Percentiles rank a stretch among this genome's conserved stretches.
Conservation (phyloP, 2,113 vertebrate species). For the Passer domesticus region DNA sequence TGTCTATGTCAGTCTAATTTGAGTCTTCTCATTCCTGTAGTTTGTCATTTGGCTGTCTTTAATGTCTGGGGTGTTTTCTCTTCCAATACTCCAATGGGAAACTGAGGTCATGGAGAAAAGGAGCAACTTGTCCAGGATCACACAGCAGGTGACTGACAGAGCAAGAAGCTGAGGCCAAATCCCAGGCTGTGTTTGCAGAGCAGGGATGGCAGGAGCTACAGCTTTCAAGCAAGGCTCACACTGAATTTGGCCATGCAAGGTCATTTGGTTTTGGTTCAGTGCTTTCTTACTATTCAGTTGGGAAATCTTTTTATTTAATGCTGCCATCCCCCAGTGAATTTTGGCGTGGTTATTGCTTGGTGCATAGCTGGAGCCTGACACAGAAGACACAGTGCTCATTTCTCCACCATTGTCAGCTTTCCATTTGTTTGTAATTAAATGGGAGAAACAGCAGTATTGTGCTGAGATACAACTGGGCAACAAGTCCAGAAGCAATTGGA, state of each 20-base stretch:
- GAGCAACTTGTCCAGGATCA: neutral
- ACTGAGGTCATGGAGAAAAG: constrained; percentile 23
- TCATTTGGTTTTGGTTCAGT: neutral
- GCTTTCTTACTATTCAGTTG: constrained; percentile 14
- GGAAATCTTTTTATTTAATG: neutral
- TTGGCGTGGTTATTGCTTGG: neutral
- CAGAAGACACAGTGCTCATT: neutral
- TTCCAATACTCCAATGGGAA: neutral
- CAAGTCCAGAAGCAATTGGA: constrained; percentile 40
- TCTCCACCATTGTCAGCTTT: constrained; percentile 16
- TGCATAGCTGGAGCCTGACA: constrained; percentile 40
- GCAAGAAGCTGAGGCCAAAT: neutral
- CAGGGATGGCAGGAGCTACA: neutral
- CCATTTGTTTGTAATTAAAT: constrained; percentile 58
- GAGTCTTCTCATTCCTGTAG: neutral
- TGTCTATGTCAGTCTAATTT: neutral
- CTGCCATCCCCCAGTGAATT: constrained; percentile 7
- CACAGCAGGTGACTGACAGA: constrained; percentile 44
- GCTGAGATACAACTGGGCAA: constrained; percentile 23
- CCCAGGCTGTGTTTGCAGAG: neutral
- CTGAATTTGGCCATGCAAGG: constrained; percentile 5
- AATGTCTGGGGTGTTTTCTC: neutral
- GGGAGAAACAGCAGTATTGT: constrained; percentile 42
- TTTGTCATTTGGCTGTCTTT: neutral
- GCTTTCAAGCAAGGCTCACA: neutral